phyloP scores from a whole-genome alignment of 2,888 invertebrate genomes.

The Abrostola tripartita region DNA sequence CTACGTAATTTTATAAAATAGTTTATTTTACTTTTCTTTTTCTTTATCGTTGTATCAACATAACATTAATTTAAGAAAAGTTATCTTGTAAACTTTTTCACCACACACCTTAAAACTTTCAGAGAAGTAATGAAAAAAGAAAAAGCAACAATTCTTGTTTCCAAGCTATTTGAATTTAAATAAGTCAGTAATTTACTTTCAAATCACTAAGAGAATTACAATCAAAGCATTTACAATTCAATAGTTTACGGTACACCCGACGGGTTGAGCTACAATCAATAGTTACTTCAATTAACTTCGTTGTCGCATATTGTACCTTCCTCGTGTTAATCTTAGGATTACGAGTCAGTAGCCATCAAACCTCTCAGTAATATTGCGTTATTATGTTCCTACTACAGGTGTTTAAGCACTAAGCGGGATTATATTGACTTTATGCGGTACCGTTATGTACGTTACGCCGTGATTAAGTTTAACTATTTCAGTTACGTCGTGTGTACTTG shows the following conservation, averaged over 20 bases:
- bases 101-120: background rate
- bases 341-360: constrained; percentile 28
- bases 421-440: constrained; percentile 32
- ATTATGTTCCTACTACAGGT: constrained; percentile 28
- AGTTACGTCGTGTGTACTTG: background rate
- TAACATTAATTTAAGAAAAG: too few relatives aligned
- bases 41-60: too few relatives aligned
- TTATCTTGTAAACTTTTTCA: background rate
- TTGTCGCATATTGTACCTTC: constrained; percentile 34
- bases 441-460: constrained; percentile 5
- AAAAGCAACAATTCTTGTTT: too few relatives aligned
- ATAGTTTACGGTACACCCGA: background rate
- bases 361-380: constrained; percentile 36
- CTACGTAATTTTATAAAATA: too few relatives aligned
- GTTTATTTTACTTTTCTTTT: too few relatives aligned
- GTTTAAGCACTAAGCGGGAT: constrained; percentile 26
- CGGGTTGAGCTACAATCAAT: constrained; percentile 13
- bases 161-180: background rate
- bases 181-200: background rate
- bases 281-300: constrained; percentile 33
- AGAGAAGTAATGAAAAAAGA: too few relatives aligned
- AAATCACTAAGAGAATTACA: background rate
- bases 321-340: constrained; percentile 45
- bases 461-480: background rate
- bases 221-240: background rate